phyloP scores from a whole-genome alignment of 2,797 vertebrate species.

The Characodon lateralis region DNA sequence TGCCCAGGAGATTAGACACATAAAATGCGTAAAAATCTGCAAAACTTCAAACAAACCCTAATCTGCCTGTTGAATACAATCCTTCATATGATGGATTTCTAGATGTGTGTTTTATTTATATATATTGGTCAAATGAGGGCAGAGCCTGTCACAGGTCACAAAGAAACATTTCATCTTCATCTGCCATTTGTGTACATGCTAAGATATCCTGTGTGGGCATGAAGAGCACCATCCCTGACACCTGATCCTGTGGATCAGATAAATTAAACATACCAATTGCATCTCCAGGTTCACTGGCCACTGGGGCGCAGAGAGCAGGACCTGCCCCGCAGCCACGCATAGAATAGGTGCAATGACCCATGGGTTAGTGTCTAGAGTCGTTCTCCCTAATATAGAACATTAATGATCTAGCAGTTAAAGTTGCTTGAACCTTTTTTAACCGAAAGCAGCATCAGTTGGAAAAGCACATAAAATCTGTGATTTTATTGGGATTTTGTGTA shows the following conservation, averaged over 20 bases:
- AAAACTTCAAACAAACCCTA: not conserved
- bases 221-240: conserved; percentile 76
- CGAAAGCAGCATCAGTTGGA: not conserved
- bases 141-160: not conserved
- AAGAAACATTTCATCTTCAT: conserved; percentile 25
- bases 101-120: not conserved
- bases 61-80: too few species aligned
- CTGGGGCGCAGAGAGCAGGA: conserved; percentile 16
- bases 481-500: too few species aligned
- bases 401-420: not conserved
- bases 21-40: not conserved
- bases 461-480: not conserved
- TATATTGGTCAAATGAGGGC: not conserved
- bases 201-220: conserved; percentile 60
- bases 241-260: conserved; percentile 78
- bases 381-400: not conserved
- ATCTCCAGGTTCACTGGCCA: conserved; percentile 72
- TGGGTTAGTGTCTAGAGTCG: not conserved
- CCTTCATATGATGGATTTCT: not conserved
- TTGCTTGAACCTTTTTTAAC: not conserved
- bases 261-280: conserved; percentile 93
- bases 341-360: conserved; percentile 37
- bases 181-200: not conserved
- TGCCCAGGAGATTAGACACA: not conserved
- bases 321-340: not conserved